phyloP scores from a whole-genome alignment of 2,113 vertebrate genomes.

The Chinchilla lanigera region DNA sequence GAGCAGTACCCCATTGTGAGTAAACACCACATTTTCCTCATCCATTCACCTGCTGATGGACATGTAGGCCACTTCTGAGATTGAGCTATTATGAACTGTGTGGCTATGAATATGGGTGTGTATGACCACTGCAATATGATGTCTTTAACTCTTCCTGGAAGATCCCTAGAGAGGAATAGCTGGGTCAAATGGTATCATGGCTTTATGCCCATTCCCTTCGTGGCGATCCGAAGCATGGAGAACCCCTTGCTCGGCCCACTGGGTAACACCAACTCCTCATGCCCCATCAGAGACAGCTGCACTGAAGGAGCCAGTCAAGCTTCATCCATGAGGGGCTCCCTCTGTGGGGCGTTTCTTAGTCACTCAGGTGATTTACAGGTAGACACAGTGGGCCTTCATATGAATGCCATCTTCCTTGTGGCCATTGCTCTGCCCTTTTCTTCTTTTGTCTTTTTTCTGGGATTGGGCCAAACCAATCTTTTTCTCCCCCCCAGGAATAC shows the following conservation, averaged over 20 bases:
- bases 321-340: fast-evolving
- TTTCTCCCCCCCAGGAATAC: neutral
- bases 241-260: neutral
- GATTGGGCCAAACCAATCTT: neutral
- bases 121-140: neutral
- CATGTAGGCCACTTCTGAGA: neutral
- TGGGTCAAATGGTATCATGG: neutral
- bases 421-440: neutral
- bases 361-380: neutral
- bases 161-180: neutral
- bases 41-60: neutral
- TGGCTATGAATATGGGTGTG: neutral
- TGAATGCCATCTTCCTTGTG: neutral
- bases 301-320: neutral
- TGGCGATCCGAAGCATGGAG: neutral
- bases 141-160: neutral
- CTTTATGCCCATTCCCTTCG: neutral
- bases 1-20: fast-evolving
- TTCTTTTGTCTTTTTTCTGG: neutral
- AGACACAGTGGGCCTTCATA: neutral
- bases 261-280: neutral
- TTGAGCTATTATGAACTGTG: neutral
- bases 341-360: neutral
- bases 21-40: neutral
- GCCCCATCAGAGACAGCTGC: neutral